Conservation (phyloP, 2,113 vertebrate species). For the Rhea pennata region DNA sequence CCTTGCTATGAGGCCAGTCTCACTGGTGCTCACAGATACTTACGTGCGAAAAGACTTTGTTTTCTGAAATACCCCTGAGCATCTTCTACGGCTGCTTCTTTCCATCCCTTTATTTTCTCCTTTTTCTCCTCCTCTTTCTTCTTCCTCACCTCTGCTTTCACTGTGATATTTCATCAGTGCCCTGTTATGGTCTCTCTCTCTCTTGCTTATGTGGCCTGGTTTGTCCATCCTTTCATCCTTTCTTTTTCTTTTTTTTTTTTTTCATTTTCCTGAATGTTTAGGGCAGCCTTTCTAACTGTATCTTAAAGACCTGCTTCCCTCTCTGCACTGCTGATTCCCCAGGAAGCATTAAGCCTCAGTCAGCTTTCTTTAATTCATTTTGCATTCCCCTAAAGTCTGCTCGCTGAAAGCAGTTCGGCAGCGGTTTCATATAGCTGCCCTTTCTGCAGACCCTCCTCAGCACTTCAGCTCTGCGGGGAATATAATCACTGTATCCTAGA, state of each 20-base stretch:
- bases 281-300: background rate
- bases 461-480: conserved; percentile 44
- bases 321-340: background rate
- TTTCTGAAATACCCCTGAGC: background rate
- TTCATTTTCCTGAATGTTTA: background rate
- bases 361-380: background rate
- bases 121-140: background rate
- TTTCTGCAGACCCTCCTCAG: conserved; percentile 10
- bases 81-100: background rate
- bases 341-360: background rate
- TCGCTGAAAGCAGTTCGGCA: background rate
- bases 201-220: background rate
- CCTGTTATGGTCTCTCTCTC: background rate
- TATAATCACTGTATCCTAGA: conserved; percentile 13
- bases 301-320: background rate
- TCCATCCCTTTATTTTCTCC: background rate
- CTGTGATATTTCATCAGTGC: background rate
- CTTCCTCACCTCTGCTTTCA: background rate
- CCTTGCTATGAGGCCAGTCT: background rate
- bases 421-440: background rate
- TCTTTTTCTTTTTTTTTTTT: background rate
- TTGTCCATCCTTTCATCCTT: background rate
- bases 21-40: background rate
- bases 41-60: background rate
- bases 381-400: background rate